phyloP scores from a whole-genome alignment of 2,888 invertebrate genomes.

The Cheilosia urbana region DNA sequence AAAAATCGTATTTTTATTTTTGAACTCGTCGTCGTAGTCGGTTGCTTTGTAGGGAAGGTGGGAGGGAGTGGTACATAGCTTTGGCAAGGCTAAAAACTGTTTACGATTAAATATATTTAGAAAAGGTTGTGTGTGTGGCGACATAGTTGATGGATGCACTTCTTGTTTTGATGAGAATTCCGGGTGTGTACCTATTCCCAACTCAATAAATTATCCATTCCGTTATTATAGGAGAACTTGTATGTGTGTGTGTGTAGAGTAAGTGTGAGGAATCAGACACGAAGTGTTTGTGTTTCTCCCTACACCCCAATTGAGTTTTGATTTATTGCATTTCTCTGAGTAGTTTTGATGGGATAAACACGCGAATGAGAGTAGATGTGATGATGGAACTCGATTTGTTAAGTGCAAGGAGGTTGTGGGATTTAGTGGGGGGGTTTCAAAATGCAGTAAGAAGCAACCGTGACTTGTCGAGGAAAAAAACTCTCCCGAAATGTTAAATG shows the following conservation, averaged over 20 bases:
- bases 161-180: slow-evolving; percentile 63
- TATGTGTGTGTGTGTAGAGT: neutral
- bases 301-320: slow-evolving; percentile 25
- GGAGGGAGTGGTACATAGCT: neutral
- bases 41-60: too few species aligned
- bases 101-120: slow-evolving; percentile 7
- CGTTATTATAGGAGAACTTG: too few species aligned
- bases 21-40: neutral
- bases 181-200: neutral
- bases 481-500: too few species aligned
- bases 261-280: neutral
- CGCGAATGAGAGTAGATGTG: neutral
- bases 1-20: neutral
- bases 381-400: neutral
- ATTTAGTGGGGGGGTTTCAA: too few species aligned
- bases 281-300: neutral
- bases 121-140: neutral
- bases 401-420: neutral
- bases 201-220: slow-evolving; percentile 13
- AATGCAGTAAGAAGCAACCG: neutral
- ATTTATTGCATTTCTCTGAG: slow-evolving; percentile 43
- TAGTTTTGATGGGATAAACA: slow-evolving; percentile 34
- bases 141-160: slow-evolving; percentile 55
- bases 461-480: too few species aligned
- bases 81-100: slow-evolving; percentile 11